A percentile compares a stretch with the other conserved stretches of the same genome.
These are phyloP conservation scores for Andrena chrysosceles DNA, from an alignment of 2,888 invertebrate species.

Conservation along the genomic window DNA sequence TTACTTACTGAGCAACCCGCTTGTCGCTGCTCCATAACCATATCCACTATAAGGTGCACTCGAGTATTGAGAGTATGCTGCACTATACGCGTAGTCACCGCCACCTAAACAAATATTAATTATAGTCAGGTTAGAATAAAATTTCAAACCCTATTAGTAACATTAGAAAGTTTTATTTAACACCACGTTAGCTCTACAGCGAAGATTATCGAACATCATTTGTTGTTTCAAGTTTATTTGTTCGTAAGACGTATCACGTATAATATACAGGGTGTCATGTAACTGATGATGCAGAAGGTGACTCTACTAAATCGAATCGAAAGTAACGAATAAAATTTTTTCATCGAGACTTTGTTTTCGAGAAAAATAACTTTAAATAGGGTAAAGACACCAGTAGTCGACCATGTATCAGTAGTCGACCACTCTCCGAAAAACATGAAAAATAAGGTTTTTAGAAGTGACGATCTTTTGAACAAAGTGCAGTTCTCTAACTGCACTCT, in stretches of 20 bases:
- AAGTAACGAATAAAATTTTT: too few relatives aligned
- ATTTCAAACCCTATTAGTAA: neutral
- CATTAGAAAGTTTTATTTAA: neutral
- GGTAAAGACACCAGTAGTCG: too few relatives aligned
- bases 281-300: too few relatives aligned
- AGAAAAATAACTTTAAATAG: too few relatives aligned
- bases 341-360: too few relatives aligned
- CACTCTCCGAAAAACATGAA: too few relatives aligned
- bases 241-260: neutral
- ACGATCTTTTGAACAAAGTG: too few relatives aligned
- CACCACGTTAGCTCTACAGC: neutral
- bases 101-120: slow-evolving; percentile 85
- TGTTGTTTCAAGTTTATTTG: neutral
- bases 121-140: slow-evolving; percentile 28
- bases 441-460: too few relatives aligned
- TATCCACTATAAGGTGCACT: slow-evolving; percentile 90
- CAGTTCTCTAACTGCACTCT: too few relatives aligned
- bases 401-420: too few relatives aligned
- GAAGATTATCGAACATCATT: neutral
- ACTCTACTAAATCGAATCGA: too few relatives aligned
- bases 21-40: slow-evolving; percentile 88
- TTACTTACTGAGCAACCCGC: slow-evolving; percentile 90
- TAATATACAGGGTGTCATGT: neutral
- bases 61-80: slow-evolving; percentile 92
- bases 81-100: slow-evolving; percentile 90